Percentiles rank a stretch among this genome's conserved stretches.
phyloP scores from a whole-genome alignment of 2,797 vertebrate genomes.

The Hozukius guyotensis region DNA sequence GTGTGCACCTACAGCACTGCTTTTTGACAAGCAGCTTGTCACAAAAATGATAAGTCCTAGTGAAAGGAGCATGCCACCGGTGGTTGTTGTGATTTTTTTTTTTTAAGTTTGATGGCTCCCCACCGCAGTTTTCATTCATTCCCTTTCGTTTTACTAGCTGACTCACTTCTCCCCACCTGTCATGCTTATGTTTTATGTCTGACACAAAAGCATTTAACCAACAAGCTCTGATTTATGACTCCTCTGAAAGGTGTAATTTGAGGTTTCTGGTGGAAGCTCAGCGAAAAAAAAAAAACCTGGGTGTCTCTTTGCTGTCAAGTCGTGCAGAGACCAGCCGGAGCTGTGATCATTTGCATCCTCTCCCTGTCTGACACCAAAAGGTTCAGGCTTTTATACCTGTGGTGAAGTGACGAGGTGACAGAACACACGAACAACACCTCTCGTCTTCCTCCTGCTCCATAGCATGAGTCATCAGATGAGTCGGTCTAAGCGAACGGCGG shows the following conservation, averaged over 20 bases:
- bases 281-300: not conserved
- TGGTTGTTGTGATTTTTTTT: not conserved
- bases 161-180: slow-evolving; percentile 50
- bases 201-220: slow-evolving; percentile 71
- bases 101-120: slow-evolving; percentile 26
- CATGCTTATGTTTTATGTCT: slow-evolving; percentile 60
- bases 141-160: slow-evolving; percentile 44
- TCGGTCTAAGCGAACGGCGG: slow-evolving; percentile 12
- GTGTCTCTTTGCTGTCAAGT: slow-evolving; percentile 49
- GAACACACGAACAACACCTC: slow-evolving; percentile 37
- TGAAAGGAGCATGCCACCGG: slow-evolving; percentile 21
- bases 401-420: slow-evolving; percentile 26
- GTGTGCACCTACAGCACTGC: not conserved
- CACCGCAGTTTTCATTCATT: slow-evolving; percentile 27
- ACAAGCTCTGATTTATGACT: slow-evolving; percentile 69
- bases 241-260: slow-evolving; percentile 73
- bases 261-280: slow-evolving; percentile 46
- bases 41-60: slow-evolving; percentile 1
- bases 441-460: slow-evolving; percentile 1
- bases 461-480: slow-evolving; percentile 48
- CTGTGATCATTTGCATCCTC: slow-evolving; percentile 25
- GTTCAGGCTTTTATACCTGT: slow-evolving; percentile 31
- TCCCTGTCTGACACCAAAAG: not conserved
- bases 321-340: slow-evolving; percentile 9
- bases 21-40: not conserved